Evolutionary conservation across 2,888 invertebrate genomes (phyloP).

Genomic region (Spodoptera exigua): DNA sequence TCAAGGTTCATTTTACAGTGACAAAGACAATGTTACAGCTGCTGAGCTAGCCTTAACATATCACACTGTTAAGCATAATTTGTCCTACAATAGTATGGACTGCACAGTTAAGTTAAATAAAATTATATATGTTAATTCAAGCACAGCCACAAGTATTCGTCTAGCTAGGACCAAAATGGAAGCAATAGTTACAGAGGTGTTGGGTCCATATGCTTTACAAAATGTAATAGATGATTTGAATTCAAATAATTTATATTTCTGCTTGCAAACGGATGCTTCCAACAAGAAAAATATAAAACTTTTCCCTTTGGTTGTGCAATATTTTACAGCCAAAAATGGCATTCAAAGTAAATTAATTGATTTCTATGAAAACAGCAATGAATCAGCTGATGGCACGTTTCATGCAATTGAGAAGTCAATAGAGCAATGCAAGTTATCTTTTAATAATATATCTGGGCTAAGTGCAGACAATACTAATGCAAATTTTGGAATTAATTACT

Average conservation of each 20-base stretch:
- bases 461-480: constrained; percentile 56
- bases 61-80: constrained; percentile 56
- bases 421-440: constrained; percentile 41
- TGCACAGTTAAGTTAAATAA: constrained; percentile 5
- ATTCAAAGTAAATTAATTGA: constrained; percentile 33
- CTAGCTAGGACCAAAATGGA: constrained; percentile 39
- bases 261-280: constrained; percentile 58
- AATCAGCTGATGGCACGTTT: constrained; percentile 2
- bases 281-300: constrained; percentile 60
- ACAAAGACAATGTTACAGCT: constrained; percentile 9
- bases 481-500: constrained; percentile 52
- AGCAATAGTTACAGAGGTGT: constrained; percentile 39
- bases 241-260: constrained; percentile 47
- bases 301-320: constrained; percentile 58
- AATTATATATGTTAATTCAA: background rate
- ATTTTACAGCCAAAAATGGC: constrained; percentile 49
- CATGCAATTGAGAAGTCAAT: constrained; percentile 3
- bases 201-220: constrained; percentile 22
- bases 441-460: constrained; percentile 44
- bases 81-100: constrained; percentile 14
- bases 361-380: constrained; percentile 7
- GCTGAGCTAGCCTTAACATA: constrained; percentile 44
- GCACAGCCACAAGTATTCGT: background rate
- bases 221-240: no score
- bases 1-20: constrained; percentile 1